Base-by-base conservation (phyloP, 1,140 invertebrate species). In the Brachionus plicatilis region DNA sequence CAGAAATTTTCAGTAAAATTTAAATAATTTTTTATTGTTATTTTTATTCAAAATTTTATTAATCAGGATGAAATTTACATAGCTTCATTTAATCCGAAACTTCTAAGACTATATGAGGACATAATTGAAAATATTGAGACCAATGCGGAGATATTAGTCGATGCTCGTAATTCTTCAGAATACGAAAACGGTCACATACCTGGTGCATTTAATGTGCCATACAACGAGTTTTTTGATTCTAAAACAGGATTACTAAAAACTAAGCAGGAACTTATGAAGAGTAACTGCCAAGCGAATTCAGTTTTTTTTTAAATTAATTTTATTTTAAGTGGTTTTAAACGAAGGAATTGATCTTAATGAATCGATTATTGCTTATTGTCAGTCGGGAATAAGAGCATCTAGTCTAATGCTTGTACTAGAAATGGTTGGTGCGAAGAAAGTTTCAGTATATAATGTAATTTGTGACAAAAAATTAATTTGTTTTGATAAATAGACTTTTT, bases 181-280 rank as follows among this genome's bases (percentile, higher is more conserved):
- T 83, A 43, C 17, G 12, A 83, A 9, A 12, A 29, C 9, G 80
- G 29, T 24, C 29, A 68, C 37, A 68, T 83, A 17, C 65, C 43
- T 24, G 17, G 9, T n/a, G 60, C 80, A 11, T n/a, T 83, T 12
- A 83, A 83, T 68, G 43, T 83, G 6, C 80, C 60, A 41, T 83
- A 68, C 53, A 8, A 20, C 8, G 17, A 70, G 2, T 14, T 68
- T 14, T 83, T 83, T 24, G 60, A 83, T 70, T 24, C 37, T 33
- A 24, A 3, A 29, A 68, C 56, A 24, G 56, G 60, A 33, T 29
- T 50, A 33, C 20, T 83, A 27, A 83, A 68, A 20, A 17, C 20
- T 6, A 68, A 45, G 27, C 24, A 43, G 3, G 43, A 68, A 17
- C 60, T 83, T 11, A 45, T 29, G 27, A 17, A 68, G 12, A 47